These are phyloP conservation scores for Drosophila emarginata DNA, from an alignment of 2,888 invertebrate genomes.

Conservation along the genomic window DNA sequence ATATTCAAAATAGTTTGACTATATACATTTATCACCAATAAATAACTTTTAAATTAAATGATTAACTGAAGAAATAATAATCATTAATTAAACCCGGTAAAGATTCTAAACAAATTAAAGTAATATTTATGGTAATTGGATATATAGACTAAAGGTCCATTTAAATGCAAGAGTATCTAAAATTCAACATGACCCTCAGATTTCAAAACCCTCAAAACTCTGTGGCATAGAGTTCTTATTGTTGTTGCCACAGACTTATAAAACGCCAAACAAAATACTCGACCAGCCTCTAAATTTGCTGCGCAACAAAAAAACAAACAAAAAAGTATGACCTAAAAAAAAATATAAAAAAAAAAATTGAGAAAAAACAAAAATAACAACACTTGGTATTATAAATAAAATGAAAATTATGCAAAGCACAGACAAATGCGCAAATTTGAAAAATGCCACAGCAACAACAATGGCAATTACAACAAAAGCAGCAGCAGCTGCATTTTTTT, in stretches of 20 bases:
- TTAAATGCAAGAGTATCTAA: no score
- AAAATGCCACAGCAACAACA: slow-evolving; percentile 64
- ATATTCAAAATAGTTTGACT: no score
- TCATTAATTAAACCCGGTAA: no score
- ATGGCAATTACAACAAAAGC: slow-evolving; percentile 17
- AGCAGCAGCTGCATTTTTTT: slow-evolving; percentile 46
- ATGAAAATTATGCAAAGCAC: slow-evolving; percentile 69
- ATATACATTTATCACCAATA: no score
- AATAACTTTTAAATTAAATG: no score
- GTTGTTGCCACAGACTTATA: slow-evolving; percentile 47
- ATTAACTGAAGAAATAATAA: no score
- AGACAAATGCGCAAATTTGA: slow-evolving; percentile 74
- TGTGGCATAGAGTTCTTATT: slow-evolving; percentile 13
- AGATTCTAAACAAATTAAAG: no score
- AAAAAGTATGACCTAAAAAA: slow-evolving; percentile 17
- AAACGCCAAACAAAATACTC: slow-evolving; percentile 51
- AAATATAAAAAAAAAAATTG: slow-evolving; percentile 23
- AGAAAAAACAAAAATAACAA: slow-evolving; percentile 25
- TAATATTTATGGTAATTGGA: no score
- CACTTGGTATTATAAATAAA: slow-evolving; percentile 53
- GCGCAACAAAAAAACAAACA: slow-evolving; percentile 53
- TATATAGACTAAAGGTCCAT: no score
- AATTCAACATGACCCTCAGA: no score
- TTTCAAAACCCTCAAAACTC: slow-evolving; percentile 24
- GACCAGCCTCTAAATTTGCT: slow-evolving; percentile 55